Percentiles rank a stretch among this genome's conserved stretches.
Evolutionary conservation across 1,140 invertebrate genomes (phyloP).

Genomic region (Teleogryllus occipitalis): DNA sequence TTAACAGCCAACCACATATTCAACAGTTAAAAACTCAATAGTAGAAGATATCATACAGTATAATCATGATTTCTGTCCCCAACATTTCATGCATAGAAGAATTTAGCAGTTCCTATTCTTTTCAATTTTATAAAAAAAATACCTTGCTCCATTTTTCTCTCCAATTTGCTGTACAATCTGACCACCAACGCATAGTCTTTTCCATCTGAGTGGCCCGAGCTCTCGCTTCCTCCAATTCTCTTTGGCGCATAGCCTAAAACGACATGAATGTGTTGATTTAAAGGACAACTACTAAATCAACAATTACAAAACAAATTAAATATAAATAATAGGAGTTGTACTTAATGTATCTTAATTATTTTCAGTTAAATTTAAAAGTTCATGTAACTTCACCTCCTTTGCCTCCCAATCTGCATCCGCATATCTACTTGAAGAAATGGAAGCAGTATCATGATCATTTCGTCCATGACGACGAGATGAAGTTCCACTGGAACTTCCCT

Average conservation of each 20-base stretch:
- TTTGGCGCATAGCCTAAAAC: constrained; percentile 51
- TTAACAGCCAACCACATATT: too few species aligned
- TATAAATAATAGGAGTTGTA: not conserved
- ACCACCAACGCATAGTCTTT: constrained; percentile 98
- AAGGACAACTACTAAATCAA: not conserved
- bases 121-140: constrained; percentile 15
- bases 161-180: constrained; percentile 83
- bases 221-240: constrained; percentile 83
- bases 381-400: constrained; percentile 44
- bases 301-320: not conserved
- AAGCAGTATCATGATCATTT: constrained; percentile 41
- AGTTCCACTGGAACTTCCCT: constrained; percentile 45
- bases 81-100: too few species aligned
- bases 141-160: constrained; percentile 95
- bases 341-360: not conserved
- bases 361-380: not conserved
- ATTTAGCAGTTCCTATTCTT: too few species aligned
- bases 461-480: constrained; percentile 42
- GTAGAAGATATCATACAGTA: too few species aligned
- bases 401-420: constrained; percentile 59
- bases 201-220: constrained; percentile 93
- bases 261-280: not conserved
- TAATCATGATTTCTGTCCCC: too few species aligned
- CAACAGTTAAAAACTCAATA: too few species aligned
- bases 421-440: constrained; percentile 42